Evolutionary conservation across 2,797 vertebrate genomes (phyloP).

Genomic region (Limnodromus scolopaceus): DNA sequence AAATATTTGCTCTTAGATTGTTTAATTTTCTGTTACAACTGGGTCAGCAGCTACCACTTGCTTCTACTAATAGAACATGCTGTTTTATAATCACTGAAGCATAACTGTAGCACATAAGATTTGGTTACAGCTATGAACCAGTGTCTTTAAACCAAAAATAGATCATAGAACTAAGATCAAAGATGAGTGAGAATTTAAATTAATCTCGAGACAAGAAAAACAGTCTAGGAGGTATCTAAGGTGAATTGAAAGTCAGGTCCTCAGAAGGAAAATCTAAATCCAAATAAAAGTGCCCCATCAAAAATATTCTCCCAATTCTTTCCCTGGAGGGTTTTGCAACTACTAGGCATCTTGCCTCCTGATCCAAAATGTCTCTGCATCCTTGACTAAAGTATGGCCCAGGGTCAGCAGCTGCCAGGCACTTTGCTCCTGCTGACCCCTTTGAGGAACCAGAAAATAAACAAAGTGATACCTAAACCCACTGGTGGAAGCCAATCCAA

Average conservation of each 20-base stretch:
- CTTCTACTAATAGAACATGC: neutral
- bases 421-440: neutral
- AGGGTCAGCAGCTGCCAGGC: neutral
- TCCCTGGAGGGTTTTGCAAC: neutral
- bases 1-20: neutral
- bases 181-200: neutral
- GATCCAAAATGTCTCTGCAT: neutral
- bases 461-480: neutral
- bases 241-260: neutral
- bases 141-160: neutral
- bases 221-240: neutral
- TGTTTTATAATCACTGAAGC: neutral
- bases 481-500: neutral
- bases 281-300: neutral
- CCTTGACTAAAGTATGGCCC: neutral
- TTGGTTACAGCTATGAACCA: neutral
- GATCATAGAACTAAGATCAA: neutral
- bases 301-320: neutral
- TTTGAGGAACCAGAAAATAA: neutral
- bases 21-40: neutral
- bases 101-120: neutral
- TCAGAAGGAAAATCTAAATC: neutral
- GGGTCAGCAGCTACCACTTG: neutral
- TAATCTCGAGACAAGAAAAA: neutral
- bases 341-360: neutral